Conservation (phyloP, 2,888 invertebrate genomes). For the Gandaritis pyraliata region DNA sequence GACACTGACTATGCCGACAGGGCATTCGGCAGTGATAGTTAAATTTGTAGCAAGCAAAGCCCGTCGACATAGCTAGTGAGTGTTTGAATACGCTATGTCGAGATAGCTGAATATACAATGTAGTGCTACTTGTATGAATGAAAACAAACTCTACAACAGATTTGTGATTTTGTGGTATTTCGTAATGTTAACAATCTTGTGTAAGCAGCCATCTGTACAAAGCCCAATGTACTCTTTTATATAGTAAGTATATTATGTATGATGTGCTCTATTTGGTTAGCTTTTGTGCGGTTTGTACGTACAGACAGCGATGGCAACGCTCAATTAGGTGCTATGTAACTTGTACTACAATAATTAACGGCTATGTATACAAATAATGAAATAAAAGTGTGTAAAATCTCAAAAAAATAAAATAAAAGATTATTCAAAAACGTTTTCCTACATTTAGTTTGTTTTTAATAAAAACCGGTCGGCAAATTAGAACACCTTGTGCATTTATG, state of each 20-base stretch:
- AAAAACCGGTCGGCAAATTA: slow-evolving; percentile 41
- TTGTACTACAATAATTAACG: slow-evolving; percentile 63
- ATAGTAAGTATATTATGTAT: slow-evolving; percentile 29
- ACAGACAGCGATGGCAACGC: slow-evolving; percentile 51
- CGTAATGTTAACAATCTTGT: too few species aligned
- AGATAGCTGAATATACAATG: neutral
- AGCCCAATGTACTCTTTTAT: slow-evolving; percentile 17
- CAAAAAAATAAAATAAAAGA: slow-evolving; percentile 55
- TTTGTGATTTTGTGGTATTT: neutral
- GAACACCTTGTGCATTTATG: slow-evolving; percentile 42
- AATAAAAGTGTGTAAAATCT: slow-evolving; percentile 55
- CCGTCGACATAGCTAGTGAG: slow-evolving; percentile 9
- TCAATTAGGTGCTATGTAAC: slow-evolving; percentile 52
- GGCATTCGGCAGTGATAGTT: slow-evolving; percentile 1
- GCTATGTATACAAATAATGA: slow-evolving; percentile 51
- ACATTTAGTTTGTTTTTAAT: slow-evolving; percentile 35
- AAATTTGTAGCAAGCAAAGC: neutral
- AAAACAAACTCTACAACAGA: too few species aligned
- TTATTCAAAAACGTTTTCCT: slow-evolving; percentile 50
- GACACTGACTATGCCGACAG: slow-evolving; percentile 12
- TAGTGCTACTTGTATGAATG: neutral
- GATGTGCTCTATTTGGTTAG: slow-evolving; percentile 31
- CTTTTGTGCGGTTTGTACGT: slow-evolving; percentile 33
- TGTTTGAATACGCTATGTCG: neutral
- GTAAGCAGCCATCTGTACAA: slow-evolving; percentile 5